phyloP scores from a whole-genome alignment of 37 sponge, comb jelly and placozoan genomes.

The Axinella damicornis region DNA sequence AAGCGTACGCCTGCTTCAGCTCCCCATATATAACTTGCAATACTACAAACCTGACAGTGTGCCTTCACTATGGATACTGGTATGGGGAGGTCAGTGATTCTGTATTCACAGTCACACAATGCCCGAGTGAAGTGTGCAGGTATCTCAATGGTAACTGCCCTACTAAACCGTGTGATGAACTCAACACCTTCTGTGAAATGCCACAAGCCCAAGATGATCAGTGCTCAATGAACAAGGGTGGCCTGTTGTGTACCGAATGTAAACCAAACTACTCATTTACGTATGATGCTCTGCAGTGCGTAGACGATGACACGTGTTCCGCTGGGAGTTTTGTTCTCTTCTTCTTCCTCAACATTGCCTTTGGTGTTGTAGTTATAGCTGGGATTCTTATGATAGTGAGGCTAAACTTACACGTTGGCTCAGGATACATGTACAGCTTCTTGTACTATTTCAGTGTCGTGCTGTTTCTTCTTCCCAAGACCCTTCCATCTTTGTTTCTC shows the following conservation, averaged over 20 bases:
- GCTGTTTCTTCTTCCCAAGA: background rate
- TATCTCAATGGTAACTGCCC: background rate
- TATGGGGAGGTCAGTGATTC: background rate
- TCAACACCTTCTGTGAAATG: background rate
- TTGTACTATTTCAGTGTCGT: slow-evolving; percentile 48
- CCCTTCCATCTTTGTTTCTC: no score
- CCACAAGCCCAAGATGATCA: background rate
- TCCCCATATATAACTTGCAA: background rate
- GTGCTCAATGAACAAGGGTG: slow-evolving; percentile 2
- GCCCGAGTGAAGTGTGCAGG: slow-evolving; percentile 2
- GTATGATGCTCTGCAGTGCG: background rate
- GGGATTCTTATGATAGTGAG: background rate
- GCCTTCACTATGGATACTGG: slow-evolving; percentile 17
- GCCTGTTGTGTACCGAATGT: slow-evolving; percentile 11
- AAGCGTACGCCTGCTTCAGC: no score
- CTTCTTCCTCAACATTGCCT: background rate
- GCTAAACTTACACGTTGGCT: slow-evolving; percentile 24
- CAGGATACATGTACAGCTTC: slow-evolving; percentile 31
- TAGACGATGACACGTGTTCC: background rate
- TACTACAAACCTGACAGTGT: background rate
- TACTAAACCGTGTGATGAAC: background rate
- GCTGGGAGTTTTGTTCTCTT: background rate
- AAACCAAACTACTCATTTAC: background rate
- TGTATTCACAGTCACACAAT: background rate
- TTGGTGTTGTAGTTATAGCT: background rate